Conservation (phyloP, 2,888 invertebrate genomes). For the Tyria jacobaeae region DNA sequence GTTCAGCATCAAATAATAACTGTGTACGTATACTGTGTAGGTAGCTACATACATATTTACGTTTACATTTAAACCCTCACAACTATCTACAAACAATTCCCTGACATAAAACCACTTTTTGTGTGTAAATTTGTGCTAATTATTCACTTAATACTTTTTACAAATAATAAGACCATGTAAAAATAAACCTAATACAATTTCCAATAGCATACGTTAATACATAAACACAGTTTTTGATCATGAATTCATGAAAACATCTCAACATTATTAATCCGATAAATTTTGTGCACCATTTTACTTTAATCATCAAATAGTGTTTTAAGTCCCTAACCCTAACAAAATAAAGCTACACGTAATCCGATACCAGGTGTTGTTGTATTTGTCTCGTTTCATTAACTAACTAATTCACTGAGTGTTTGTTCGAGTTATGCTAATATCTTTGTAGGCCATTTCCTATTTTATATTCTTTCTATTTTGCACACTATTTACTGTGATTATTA, state of each 20-base stretch:
- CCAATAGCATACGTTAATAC: background rate
- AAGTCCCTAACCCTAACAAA: conserved; percentile 8
- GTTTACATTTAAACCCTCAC: too few relatives aligned
- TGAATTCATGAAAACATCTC: too few relatives aligned
- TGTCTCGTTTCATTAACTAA: conserved; percentile 19
- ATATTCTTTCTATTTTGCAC: conserved; percentile 5
- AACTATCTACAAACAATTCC: too few relatives aligned
- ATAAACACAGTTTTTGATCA: background rate
- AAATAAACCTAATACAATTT: background rate
- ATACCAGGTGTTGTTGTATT: conserved; percentile 15
- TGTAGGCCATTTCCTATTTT: conserved; percentile 7
- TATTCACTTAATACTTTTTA: too few relatives aligned
- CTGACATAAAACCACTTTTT: too few relatives aligned
- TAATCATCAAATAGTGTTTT: background rate
- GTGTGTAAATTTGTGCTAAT: too few relatives aligned
- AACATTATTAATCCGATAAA: background rate
- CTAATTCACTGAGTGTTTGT: conserved; percentile 13
- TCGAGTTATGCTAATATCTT: conserved; percentile 9
- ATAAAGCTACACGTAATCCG: conserved; percentile 9
- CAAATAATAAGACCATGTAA: too few relatives aligned
- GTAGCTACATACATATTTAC: too few relatives aligned
- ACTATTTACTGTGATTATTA: background rate
- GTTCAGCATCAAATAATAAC: too few relatives aligned
- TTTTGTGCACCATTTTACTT: background rate
- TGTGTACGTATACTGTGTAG: too few relatives aligned